Base-by-base conservation (phyloP, 2,113 vertebrate genomes). In the Anguilla rostrata region DNA sequence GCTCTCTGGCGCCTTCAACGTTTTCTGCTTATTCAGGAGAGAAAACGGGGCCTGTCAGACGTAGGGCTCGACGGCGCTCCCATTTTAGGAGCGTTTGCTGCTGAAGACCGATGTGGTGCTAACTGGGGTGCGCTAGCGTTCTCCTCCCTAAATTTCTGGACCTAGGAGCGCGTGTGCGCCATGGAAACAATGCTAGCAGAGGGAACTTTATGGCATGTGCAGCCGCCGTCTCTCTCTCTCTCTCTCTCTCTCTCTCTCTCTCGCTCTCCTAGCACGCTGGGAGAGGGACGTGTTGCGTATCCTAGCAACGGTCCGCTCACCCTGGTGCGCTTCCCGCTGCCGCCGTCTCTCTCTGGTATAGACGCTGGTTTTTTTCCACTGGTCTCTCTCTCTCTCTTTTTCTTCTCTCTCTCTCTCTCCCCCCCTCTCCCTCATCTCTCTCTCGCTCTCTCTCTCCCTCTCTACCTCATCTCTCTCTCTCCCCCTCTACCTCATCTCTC, bases 271-370 rank as follows among this genome's bases (percentile, higher is more conserved):
- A 0, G 26, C n/a, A 26, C 16, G 71, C n/a, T 2, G 71, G 71
- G 71, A 75, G 71, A 75, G 71, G 71, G 71, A 75, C 71, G 71
- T 75, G 71, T 26, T n/a, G 26, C 26, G 71, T 75, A 75, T 75
- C 71, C 71, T 75, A 75, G 71, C 71, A 75, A 75, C 71, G 71
- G n/a, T 12, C 8, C 71, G n/a, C 71, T 29, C 71, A 34, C 71
- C 71, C 71, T 14, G 71, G 8, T 34, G 71, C 29, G 12, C 71
- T 75, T 34, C 71, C 29, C n/a, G n/a, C 71, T 34, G 71, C n/a
- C 18, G 57, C 26, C 63, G 6, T 1, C 22, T 20, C 63, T 56
- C 53, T 56, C 14, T 60, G 71, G 71, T 34, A 9, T 34, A 34
- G 71, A 34, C n/a, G 71, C 26, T 14, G 63, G 71, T 11, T 75